Evolutionary conservation across 2,888 invertebrate species (phyloP), one percentile per base, ranked within the genome.

Genomic region (Carterocephalus palaemon): DNA sequence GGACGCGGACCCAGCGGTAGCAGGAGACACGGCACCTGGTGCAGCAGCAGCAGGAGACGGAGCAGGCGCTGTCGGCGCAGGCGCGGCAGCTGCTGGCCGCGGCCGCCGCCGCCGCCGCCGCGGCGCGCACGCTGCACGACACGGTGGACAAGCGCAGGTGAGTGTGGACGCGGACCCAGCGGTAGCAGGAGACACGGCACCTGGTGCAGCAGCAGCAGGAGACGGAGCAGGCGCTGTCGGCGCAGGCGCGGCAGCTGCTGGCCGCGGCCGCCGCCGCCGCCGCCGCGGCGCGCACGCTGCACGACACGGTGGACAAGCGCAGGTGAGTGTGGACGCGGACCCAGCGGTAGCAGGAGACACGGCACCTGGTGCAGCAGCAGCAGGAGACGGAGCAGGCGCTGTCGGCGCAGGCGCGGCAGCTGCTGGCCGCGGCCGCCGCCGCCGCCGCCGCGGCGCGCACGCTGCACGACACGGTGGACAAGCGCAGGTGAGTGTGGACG

Each of bases 1-100:
- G n/a, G n/a, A n/a, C n/a, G 2, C 56, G 48, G 0, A 74, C 70
- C 0, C 46, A 46, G 3, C 64, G 69, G 17, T 88, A 88, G 42
- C 90, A 91, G 46, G 92, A 93, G 54, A 91, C 93, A 54, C 88
- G 89, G 47, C 88, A 91, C 61, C 69, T 95, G 20, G 89, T 94
- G 6, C 71, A 85, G 3, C 88, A 87, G 15, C 93, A 92, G 56
- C 71, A 80, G 3, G 83, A 85, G 28, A 93, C 92, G 0, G 95
- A 95, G 67, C 63, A 77, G 8, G 66, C 71, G 19, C 80, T 95
- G 9, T 77, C 84, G 1, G 64, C 71, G 1, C 92, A 95, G 66
- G 93, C 93, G 0, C 57, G 76, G 2, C 70, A 88, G 59, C 75
- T 95, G 17, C 65, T 95, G 6, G 73, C 76, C 17, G 90, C 90